Evolutionary conservation across 2,113 vertebrate genomes (phyloP).

Genomic region (Myodes glareolus): DNA sequence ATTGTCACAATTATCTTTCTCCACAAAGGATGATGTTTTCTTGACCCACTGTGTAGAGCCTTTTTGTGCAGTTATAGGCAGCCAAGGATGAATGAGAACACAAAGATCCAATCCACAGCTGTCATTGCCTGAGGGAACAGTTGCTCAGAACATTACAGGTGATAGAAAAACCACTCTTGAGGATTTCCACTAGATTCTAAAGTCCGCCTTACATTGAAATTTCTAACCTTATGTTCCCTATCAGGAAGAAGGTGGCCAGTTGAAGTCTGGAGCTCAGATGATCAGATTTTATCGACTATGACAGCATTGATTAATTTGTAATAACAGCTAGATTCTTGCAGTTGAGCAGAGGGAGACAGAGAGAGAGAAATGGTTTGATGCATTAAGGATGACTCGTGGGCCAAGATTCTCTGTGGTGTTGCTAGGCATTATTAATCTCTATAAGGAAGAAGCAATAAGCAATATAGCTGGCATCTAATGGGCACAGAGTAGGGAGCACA

Average conservation of each 20-base stretch:
- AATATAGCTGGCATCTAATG: neutral
- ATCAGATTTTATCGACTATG: constrained; percentile 63
- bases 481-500: neutral
- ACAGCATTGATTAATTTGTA: constrained; percentile 62
- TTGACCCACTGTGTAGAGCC: neutral
- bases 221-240: neutral
- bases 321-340: constrained; percentile 9
- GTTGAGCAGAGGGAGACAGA: neutral
- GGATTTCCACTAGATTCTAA: constrained; percentile 29
- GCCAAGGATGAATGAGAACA: constrained; percentile 7
- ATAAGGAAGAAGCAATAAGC: neutral
- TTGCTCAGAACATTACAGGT: neutral
- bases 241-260: neutral
- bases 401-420: neutral
- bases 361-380: constrained; percentile 16
- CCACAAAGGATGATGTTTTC: constrained; percentile 18
- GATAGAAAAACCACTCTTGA: neutral
- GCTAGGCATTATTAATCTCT: neutral
- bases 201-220: constrained; percentile 20
- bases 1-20: constrained; percentile 5
- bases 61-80: neutral
- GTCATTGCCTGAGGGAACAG: neutral
- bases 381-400: constrained; percentile 55
- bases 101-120: neutral
- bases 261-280: constrained; percentile 40